These are phyloP conservation scores for Nycticorax nycticorax DNA, from an alignment of 2,113 vertebrate species.

Conservation along the genomic window DNA sequence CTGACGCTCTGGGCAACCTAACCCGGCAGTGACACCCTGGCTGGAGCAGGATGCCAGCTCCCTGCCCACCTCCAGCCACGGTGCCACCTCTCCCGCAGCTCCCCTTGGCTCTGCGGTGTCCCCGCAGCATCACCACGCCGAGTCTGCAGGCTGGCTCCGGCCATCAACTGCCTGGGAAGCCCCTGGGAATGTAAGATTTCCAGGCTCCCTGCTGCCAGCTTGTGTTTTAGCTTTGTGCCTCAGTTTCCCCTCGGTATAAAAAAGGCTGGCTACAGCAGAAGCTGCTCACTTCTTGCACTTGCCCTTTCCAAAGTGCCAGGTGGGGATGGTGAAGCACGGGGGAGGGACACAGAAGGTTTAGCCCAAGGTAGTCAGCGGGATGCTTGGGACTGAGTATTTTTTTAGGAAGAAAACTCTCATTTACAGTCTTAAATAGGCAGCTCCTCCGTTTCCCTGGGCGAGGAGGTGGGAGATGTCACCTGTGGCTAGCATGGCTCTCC, in stretches of 20 bases:
- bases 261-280: not conserved
- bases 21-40: rapidly evolving
- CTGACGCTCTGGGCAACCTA: not conserved
- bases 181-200: not conserved
- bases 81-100: not conserved
- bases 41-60: not conserved
- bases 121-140: rapidly evolving
- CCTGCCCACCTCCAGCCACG: not conserved
- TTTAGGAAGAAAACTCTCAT: not conserved
- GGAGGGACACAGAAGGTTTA: not conserved
- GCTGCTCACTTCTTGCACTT: not conserved
- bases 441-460: rapidly evolving
- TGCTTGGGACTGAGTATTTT: not conserved
- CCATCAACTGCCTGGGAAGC: not conserved
- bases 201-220: not conserved
- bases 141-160: not conserved
- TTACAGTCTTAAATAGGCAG: not conserved
- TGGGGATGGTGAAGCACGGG: not conserved
- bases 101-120: not conserved
- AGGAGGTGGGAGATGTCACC: not conserved
- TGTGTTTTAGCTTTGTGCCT: not conserved
- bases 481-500: not conserved
- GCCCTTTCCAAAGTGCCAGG: not conserved
- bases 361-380: not conserved
- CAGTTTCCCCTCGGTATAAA: not conserved